A percentile compares a stretch with the other conserved stretches of the same genome.
phyloP scores from a whole-genome alignment of 2,797 vertebrate genomes.

The Agapornis canus region DNA sequence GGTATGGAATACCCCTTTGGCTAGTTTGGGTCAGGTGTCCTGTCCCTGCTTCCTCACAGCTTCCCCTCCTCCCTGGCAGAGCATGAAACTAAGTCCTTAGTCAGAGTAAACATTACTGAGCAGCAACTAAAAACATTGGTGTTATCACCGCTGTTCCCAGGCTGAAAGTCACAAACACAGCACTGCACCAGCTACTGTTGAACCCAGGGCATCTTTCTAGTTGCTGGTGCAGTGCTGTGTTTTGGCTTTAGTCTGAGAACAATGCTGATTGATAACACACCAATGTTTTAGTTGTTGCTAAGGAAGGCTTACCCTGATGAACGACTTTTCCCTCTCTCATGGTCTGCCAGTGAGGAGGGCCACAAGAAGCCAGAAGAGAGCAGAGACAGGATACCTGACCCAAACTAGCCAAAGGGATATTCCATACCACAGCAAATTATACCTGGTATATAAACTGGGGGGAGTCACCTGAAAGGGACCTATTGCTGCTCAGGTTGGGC shows the following conservation, averaged over 20 bases:
- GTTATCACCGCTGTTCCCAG: too few species aligned
- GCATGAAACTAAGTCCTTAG: too few species aligned
- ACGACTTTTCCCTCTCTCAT: not conserved
- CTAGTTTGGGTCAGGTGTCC: too few species aligned
- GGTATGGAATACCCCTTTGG: too few species aligned
- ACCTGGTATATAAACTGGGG: not conserved
- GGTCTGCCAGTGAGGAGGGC: not conserved
- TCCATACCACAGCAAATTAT: not conserved
- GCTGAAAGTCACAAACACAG: too few species aligned
- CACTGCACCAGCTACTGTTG: too few species aligned
- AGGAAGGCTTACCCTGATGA: not conserved
- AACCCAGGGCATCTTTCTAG: not conserved
- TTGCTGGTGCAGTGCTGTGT: not conserved
- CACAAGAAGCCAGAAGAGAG: not conserved
- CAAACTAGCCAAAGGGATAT: not conserved
- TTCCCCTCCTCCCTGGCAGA: too few species aligned
- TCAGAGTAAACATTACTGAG: too few species aligned
- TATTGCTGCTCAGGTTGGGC: not conserved
- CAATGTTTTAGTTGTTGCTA: not conserved
- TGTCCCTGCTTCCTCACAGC: too few species aligned
- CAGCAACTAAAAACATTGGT: too few species aligned
- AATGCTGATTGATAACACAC: not conserved
- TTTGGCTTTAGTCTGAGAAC: not conserved
- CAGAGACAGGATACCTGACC: not conserved
- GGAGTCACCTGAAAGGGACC: not conserved